These are phyloP conservation scores for Drosophila stalkeri DNA, from an alignment of 2,888 invertebrate species.

Conservation along the genomic window DNA sequence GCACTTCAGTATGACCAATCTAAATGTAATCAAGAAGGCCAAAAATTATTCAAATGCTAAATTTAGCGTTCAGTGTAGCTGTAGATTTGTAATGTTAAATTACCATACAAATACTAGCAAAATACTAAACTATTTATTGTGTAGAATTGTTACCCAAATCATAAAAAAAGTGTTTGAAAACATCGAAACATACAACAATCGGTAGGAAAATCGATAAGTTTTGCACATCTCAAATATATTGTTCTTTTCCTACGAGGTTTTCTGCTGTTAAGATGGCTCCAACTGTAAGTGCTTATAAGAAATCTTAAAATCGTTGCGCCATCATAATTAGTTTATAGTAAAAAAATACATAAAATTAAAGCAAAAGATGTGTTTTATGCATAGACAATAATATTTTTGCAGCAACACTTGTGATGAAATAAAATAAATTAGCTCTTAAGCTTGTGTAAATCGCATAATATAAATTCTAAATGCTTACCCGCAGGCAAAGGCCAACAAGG, in stretches of 20 bases:
- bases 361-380: neutral
- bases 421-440: neutral
- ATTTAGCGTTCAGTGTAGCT: constrained; percentile 22
- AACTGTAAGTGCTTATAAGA: constrained; percentile 82
- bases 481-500: constrained; percentile 84
- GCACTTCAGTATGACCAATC: constrained; percentile 48
- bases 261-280: constrained; percentile 84
- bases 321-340: constrained; percentile 18
- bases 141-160: constrained; percentile 6
- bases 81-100: neutral
- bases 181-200: constrained; percentile 9
- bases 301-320: constrained; percentile 43
- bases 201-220: constrained; percentile 36
- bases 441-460: constrained; percentile 6
- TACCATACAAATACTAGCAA: constrained; percentile 14
- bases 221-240: constrained; percentile 19
- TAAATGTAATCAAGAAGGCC: constrained; percentile 19
- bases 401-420: constrained; percentile 2
- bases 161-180: neutral
- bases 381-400: constrained; percentile 16
- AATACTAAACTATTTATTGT: constrained; percentile 10
- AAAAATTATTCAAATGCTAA: constrained; percentile 23
- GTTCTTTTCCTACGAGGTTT: constrained; percentile 84
- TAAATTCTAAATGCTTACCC: constrained; percentile 11
- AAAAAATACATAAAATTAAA: constrained; percentile 28